Percentiles rank a stretch among this genome's conserved stretches.
phyloP scores from a whole-genome alignment of 2,888 invertebrate species.

The Lathronympha strigana region DNA sequence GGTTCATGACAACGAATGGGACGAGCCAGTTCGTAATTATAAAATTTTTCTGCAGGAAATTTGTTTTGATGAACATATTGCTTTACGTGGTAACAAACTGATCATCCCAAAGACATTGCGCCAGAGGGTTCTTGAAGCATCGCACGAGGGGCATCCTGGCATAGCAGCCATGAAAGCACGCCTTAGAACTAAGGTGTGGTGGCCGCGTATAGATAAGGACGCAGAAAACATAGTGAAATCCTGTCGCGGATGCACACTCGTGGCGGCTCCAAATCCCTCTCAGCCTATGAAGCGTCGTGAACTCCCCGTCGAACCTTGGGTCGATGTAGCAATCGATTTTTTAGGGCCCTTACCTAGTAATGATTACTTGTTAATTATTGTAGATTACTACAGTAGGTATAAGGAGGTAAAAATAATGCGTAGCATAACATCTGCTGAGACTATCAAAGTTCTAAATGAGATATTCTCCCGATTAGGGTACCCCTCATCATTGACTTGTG shows the following conservation, averaged over 20 bases:
- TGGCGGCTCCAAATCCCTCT: slow-evolving; percentile 16
- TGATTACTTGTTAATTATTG: background rate
- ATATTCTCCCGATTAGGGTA: slow-evolving; percentile 30
- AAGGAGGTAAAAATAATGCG: background rate
- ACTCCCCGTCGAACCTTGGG: slow-evolving; percentile 30
- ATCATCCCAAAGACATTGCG: slow-evolving; percentile 28
- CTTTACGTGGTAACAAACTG: slow-evolving; percentile 30
- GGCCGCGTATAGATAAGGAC: slow-evolving; percentile 40
- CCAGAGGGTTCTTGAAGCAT: slow-evolving; percentile 42
- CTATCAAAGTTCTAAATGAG: slow-evolving; percentile 30
- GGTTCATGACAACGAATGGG: slow-evolving; percentile 3
- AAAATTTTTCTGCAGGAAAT: slow-evolving; percentile 22
- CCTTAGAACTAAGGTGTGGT: slow-evolving; percentile 40
- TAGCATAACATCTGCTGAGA: slow-evolving; percentile 6
- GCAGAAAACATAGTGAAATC: slow-evolving; percentile 27
- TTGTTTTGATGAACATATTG: slow-evolving; percentile 18
- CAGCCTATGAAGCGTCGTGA: slow-evolving; percentile 17
- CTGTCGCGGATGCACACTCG: slow-evolving; percentile 40
- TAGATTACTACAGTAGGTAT: slow-evolving; percentile 1
- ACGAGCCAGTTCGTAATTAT: background rate
- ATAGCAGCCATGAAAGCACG: slow-evolving; percentile 41
- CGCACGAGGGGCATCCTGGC: slow-evolving; percentile 46
- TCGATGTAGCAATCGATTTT: slow-evolving; percentile 46
- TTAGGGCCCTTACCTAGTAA: background rate
- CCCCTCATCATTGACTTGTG: slow-evolving; percentile 17